Evolutionary conservation across 2,797 vertebrate species (phyloP).

Genomic region (Squalus acanthias): DNA sequence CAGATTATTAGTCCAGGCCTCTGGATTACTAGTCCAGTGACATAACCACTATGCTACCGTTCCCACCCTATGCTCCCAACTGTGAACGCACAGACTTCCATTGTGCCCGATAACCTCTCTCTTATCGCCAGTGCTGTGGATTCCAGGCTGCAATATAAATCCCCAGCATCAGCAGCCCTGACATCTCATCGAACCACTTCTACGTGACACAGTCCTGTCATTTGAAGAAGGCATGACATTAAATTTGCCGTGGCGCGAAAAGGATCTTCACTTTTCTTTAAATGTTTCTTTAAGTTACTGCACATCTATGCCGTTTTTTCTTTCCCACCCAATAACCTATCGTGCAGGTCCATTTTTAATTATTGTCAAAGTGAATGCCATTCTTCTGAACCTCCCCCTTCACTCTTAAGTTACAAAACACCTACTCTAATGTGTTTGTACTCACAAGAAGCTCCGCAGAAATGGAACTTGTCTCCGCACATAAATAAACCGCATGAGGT

Average conservation of each 20-base stretch:
- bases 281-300: not conserved
- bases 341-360: not conserved
- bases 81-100: not conserved
- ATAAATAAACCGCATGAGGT: slow-evolving; percentile 14
- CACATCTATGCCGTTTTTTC: no score
- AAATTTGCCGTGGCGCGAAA: not conserved
- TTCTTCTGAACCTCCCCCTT: not conserved
- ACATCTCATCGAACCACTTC: not conserved
- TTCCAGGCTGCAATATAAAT: no score
- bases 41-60: no score
- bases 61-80: no score
- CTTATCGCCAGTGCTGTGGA: no score
- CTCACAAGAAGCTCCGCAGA: slow-evolving; percentile 1
- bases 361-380: not conserved
- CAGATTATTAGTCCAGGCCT: no score
- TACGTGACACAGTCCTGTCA: not conserved
- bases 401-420: slow-evolving; percentile 27
- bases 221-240: not conserved
- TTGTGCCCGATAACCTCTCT: not conserved
- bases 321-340: not conserved
- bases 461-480: not conserved
- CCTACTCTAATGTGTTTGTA: not conserved
- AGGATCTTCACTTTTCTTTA: not conserved
- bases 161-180: not conserved
- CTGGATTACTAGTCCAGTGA: no score